Base-by-base conservation (phyloP, 2,797 vertebrate species). In the Gallirallus australis region DNA sequence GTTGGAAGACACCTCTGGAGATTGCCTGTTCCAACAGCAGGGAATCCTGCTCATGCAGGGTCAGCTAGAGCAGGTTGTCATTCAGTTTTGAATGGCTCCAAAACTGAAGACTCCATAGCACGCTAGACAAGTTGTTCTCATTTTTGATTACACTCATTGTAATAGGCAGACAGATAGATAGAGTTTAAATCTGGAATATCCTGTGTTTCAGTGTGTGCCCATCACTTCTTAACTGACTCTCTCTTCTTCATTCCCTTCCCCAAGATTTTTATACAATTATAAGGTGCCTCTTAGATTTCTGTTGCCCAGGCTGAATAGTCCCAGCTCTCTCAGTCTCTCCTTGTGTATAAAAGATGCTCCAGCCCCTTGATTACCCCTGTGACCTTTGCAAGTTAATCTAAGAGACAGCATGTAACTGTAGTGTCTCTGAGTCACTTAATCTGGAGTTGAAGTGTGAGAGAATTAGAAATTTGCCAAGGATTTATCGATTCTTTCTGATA, bases 61-160 rank as follows among this genome's bases (percentile, higher is more conserved):
- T 28, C 28, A 56, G 20, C 12, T 39, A 56, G 2, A 72, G 6
- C 9, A 52, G 7, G 48, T 23, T 56, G 15, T 28, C 9, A 53
- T 7, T 72, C 28, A 63, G 8, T 28, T 79, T 75, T 52, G 11
- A 65, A 42, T 54, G 40, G 2, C 4, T 52, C 15, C 25, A n/a
- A 53, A 33, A 23, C 52, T 40, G 14, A 86, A 64, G 20, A 53
- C n/a, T 24, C 3, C 25, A 52, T 11, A 57, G 31, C 6, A 4
- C 15, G 14, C 31, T 53, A n/a, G 16, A 53, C 15, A 69, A 40
- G 7, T 16, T 27, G 5, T 87, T 66, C 7, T 35, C 39, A 3
- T 60, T 11, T 33, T 72, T 72, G 10, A 18, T 18, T 52, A 30
- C 0, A 0, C 9, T 19, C 8, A 60, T 4, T n/a, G 8, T 20